Base-by-base conservation (phyloP, 2,888 invertebrate genomes). In the Lasius fuliginosus region DNA sequence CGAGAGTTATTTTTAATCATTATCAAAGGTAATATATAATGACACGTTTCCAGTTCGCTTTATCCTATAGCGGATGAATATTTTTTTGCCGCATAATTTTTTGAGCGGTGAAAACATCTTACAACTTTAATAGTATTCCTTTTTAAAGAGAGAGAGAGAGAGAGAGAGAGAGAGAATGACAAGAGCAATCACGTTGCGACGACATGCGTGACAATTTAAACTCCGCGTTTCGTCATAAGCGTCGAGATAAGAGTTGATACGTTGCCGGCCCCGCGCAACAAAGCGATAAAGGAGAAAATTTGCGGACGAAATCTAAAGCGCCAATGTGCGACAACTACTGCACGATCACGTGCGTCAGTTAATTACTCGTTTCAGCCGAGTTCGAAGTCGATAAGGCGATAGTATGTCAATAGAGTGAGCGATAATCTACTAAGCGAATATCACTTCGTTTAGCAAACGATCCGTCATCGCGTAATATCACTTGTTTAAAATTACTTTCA, bases 231-330 rank as follows among this genome's bases (percentile, higher is more conserved):
- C 79, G 56, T 74, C 84, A 62, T 12, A 33, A 67, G 15, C 15
- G 60, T 60, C 49, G 18, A 84, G 82, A 85, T 82, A 82, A 83
- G 82, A 58, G 36, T 58, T 46, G 74, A 30, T 46, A 75, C 69
- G 23, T 49, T 56, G 73, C 65, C 68, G 58, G 56, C 62, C 36
- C 27, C 40, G 71, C 74, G 73, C 77, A 82, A 85, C 79, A 79
- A 75, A 62, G 18, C 82, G 82, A 76, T 77, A 86, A 53, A 86
- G 77, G 74, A 82, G 86, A 86, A 82, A 84, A 84, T 84, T 86
- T 84, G 71, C 82, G 49, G 73, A 62, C 77, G 30, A 84, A 77
- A 71, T 53, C 60, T 40, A 64, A 33, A n/a, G 27, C 62, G 33
- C 58, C 68, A n/a, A 58, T 33, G 11, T 56, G 46, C 12, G 58